Base-by-base conservation (phyloP, 2,797 vertebrate genomes). In the Poeciliopsis presidionis region DNA sequence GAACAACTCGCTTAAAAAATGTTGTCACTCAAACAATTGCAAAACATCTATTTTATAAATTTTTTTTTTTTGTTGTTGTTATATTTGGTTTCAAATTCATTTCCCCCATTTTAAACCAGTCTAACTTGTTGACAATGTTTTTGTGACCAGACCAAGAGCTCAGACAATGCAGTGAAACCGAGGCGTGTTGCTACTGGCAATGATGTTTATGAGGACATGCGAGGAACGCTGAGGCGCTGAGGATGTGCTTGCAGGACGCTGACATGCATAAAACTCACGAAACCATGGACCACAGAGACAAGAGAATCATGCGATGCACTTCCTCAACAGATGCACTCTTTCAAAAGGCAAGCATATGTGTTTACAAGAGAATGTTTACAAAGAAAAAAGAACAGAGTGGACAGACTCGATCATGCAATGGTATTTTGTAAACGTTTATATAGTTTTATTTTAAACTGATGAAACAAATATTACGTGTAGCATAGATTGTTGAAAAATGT, bases 141-240 rank as follows among this genome's bases (percentile, higher is more conserved):
- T 77, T 70, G 13, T 81, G 63, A 0, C 0, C 72, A 93, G 88
- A 80, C 5, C 5, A 92, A 63, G 74, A 13, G 1, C 0, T 8
- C 0, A 25, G 8, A 5, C 2, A 6, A 13, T 16, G 53, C n/a
- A n/a, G 30, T 1, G 28, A 88, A 80, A 76, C 74, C 41, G 12
- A 72, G 49, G 0, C 71, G 0, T 0, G 0, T 20, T 41, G 0
- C 61, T 43, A 71, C 3, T 55, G 92, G 80, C 67, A 93, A 81
- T 4, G 93, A 94, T 25, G 92, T 94, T 55, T 94, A 95, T 4
- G 93, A 95, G 45, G 93, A 94, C 25, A 95, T 95, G 94, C 89
- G 92, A 0, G 86, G 75, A 55, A 91, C 90, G 0, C 13, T 84
- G 65, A 85, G 90, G 30, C 77, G 53, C 25, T 93, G 30, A 91